phyloP scores from a whole-genome alignment of 2,113 vertebrate genomes.

The Lophius piscatorius region DNA sequence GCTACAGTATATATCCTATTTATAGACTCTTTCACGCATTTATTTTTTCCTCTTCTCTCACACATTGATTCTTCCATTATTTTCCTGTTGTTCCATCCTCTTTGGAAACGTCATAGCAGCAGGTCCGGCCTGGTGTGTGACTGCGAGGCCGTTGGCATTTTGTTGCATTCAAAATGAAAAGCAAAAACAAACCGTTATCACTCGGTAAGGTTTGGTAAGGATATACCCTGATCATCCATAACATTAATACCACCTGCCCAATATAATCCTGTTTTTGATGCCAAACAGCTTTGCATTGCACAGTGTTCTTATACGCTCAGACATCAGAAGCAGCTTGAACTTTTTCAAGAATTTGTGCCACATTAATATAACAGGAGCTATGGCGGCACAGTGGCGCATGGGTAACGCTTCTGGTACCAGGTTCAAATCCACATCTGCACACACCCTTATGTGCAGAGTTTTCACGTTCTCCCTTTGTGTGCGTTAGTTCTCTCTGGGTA shows the following conservation, averaged over 20 bases:
- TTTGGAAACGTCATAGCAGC: constrained; percentile 31
- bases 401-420: too few species aligned
- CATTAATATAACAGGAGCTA: too few species aligned
- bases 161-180: constrained; percentile 33
- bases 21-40: constrained; percentile 59
- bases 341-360: background rate
- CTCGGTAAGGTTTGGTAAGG: constrained; percentile 26
- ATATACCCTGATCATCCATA: constrained; percentile 10
- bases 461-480: too few species aligned
- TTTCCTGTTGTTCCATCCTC: constrained; percentile 27
- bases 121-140: constrained; percentile 26
- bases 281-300: too few species aligned
- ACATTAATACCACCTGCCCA: too few species aligned
- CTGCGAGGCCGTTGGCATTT: constrained; percentile 19
- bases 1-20: constrained; percentile 70
- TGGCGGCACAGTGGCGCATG: too few species aligned
- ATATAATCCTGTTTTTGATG: too few species aligned
- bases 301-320: too few species aligned
- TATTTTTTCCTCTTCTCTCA: constrained; percentile 48
- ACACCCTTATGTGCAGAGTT: too few species aligned
- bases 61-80: constrained; percentile 51
- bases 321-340: too few species aligned
- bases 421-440: too few species aligned
- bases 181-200: constrained; percentile 15
- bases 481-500: too few species aligned